Evolutionary conservation across 2,888 invertebrate genomes (phyloP).

Genomic region (Plagiodera versicolora): DNA sequence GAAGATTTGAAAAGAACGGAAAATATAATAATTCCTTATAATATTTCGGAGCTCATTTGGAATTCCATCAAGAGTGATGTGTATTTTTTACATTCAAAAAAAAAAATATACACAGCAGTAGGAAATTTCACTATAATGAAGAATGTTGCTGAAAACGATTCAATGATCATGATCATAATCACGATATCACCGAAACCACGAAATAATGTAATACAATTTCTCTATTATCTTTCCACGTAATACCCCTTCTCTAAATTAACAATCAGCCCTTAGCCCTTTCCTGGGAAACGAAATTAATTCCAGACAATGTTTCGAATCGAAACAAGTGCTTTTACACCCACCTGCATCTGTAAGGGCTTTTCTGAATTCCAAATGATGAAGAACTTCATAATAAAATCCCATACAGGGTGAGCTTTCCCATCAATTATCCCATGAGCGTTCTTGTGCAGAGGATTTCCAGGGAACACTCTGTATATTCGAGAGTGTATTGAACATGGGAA

Average conservation of each 20-base stretch:
- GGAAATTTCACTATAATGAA: no score
- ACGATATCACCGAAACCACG: not conserved
- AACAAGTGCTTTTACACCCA: conserved; percentile 32
- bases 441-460: no score
- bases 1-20: conserved; percentile 21
- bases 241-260: conserved; percentile 29
- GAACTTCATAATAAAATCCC: not conserved
- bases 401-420: not conserved
- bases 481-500: conserved; percentile 5
- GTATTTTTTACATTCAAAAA: no score
- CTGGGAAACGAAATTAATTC: conserved; percentile 23
- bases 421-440: no score
- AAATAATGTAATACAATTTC: not conserved
- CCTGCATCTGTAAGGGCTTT: conserved; percentile 40
- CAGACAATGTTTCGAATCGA: conserved; percentile 43
- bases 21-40: conserved; percentile 28
- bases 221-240: not conserved
- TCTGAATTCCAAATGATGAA: conserved; percentile 21
- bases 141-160: no score
- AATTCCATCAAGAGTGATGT: no score
- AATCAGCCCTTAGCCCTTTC: conserved; percentile 15
- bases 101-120: no score
- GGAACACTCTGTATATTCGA: not conserved
- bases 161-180: not conserved
- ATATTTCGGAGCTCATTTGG: no score